Percentiles rank a stretch among this genome's conserved stretches.
Conservation (phyloP, 2,113 vertebrate species). For the Uropsilus gracilis region DNA sequence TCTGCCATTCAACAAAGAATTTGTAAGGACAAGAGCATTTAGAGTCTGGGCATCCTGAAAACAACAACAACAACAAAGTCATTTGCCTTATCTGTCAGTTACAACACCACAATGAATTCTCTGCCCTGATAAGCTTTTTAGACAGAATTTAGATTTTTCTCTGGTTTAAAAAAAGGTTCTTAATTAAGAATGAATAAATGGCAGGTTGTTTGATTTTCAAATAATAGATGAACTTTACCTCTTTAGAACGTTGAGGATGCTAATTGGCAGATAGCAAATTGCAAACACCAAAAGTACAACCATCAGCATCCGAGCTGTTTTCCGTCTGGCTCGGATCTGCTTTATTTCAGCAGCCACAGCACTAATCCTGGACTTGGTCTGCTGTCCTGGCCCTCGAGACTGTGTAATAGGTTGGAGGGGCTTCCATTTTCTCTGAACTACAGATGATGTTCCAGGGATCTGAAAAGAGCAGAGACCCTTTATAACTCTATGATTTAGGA, state of each 20-base stretch:
- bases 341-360: slow-evolving; percentile 95
- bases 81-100: neutral
- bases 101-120: neutral
- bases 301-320: slow-evolving; percentile 98
- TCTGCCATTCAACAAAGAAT: slow-evolving; percentile 35
- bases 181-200: slow-evolving; percentile 8
- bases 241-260: slow-evolving; percentile 97
- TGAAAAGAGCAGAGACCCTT: slow-evolving; percentile 73
- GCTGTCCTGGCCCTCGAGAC: slow-evolving; percentile 83
- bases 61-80: neutral
- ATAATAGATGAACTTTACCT: slow-evolving; percentile 87
- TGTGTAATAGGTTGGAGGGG: slow-evolving; percentile 88
- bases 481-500: slow-evolving; percentile 24
- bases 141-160: neutral
- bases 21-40: neutral
- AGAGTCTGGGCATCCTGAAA: neutral
- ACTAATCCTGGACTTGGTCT: slow-evolving; percentile 88
- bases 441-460: slow-evolving; percentile 96
- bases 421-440: slow-evolving; percentile 95
- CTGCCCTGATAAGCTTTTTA: neutral
- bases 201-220: slow-evolving; percentile 5
- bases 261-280: slow-evolving; percentile 97
- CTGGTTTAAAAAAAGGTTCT: neutral
- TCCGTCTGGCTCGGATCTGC: slow-evolving; percentile 93
- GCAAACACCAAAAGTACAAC: slow-evolving; percentile 97